Percentiles rank a stretch among this genome's conserved stretches.
Conservation (phyloP, 1,140 invertebrate genomes). For the Pseudoatta argentina region DNA sequence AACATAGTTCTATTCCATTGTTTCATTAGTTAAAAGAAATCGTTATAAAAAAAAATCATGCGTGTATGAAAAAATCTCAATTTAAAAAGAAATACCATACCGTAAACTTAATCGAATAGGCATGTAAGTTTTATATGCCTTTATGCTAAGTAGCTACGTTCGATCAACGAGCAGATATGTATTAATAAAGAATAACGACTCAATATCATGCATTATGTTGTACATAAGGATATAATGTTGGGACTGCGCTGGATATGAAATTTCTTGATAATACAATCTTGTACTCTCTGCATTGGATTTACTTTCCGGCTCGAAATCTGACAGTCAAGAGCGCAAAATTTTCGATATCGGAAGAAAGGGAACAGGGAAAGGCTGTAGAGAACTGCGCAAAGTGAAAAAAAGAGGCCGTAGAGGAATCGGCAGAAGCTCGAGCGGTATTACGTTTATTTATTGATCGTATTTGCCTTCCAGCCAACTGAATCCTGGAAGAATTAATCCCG, state of each 20-base stretch:
- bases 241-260: slow-evolving; percentile 46
- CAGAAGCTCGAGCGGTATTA: slow-evolving; percentile 63
- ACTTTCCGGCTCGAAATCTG: slow-evolving; percentile 54
- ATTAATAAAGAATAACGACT: slow-evolving; percentile 1
- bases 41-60: neutral
- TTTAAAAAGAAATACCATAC: neutral
- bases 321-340: slow-evolving; percentile 57
- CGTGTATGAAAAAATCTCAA: neutral
- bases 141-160: neutral
- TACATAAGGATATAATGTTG: neutral
- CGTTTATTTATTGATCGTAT: slow-evolving; percentile 65
- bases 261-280: slow-evolving; percentile 30
- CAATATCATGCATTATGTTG: neutral
- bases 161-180: slow-evolving; percentile 25
- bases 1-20: neutral
- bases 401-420: slow-evolving; percentile 35
- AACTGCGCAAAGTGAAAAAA: neutral
- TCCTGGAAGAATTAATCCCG: slow-evolving; percentile 58
- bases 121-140: neutral
- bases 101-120: neutral
- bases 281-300: slow-evolving; percentile 14
- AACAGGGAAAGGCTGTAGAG: neutral
- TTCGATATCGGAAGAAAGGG: slow-evolving; percentile 49
- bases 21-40: slow-evolving; percentile 23
- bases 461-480: slow-evolving; percentile 56